phyloP scores from a whole-genome alignment of 1,140 invertebrate genomes.

The Aricia agestis region DNA sequence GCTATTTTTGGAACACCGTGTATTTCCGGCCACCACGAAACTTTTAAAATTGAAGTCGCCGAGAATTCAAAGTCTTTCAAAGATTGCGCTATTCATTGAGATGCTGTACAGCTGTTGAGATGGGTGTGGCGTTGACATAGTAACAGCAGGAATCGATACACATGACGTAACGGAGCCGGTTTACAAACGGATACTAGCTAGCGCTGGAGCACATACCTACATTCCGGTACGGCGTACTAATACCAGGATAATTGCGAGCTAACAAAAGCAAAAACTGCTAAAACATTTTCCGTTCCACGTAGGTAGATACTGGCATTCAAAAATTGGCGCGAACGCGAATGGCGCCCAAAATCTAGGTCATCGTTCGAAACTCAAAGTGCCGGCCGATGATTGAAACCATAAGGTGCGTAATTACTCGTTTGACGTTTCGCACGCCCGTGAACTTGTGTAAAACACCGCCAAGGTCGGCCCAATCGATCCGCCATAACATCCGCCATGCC shows the following conservation, averaged over 20 bases:
- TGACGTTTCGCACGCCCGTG: slow-evolving; percentile 50
- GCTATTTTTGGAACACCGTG: background rate
- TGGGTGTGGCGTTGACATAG: slow-evolving; percentile 16
- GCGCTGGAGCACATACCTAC: background rate
- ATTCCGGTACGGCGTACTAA: background rate
- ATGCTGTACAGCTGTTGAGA: slow-evolving; percentile 5
- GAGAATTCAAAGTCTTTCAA: background rate
- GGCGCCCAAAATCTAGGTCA: background rate
- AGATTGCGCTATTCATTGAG: background rate
- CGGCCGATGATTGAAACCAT: background rate
- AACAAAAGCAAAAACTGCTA: background rate
- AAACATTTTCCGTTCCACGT: background rate
- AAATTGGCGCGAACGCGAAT: background rate
- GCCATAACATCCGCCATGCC: slow-evolving; percentile 46
- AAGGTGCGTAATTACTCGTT: background rate
- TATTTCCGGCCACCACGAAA: background rate
- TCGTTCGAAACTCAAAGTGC: background rate
- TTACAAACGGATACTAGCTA: background rate
- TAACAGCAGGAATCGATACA: slow-evolving; percentile 3
- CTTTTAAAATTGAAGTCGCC: background rate
- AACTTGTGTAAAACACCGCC: slow-evolving; percentile 65
- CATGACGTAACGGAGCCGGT: slow-evolving; percentile 11
- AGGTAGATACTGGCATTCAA: background rate
- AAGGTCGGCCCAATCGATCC: slow-evolving; percentile 66
- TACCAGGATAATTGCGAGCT: background rate